Conservation (phyloP, 2,888 invertebrate species). For the Globia sparganii region DNA sequence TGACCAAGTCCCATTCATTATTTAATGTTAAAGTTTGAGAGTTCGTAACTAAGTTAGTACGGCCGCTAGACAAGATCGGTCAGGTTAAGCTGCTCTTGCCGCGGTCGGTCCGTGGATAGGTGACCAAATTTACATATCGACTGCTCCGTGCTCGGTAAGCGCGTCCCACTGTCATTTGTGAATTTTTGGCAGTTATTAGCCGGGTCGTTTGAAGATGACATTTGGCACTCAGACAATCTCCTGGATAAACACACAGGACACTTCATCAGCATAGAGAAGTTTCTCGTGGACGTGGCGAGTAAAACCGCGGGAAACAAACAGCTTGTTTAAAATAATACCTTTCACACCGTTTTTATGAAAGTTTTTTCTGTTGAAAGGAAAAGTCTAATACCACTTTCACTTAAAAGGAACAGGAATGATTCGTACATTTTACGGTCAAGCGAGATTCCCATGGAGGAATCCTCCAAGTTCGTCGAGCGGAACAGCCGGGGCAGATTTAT, state of each 20-base stretch:
- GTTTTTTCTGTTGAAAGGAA: slow-evolving; percentile 73
- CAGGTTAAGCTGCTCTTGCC: not conserved
- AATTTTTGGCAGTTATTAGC: not conserved
- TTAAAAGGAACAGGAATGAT: slow-evolving; percentile 70
- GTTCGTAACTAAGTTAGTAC: not conserved
- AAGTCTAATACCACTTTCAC: slow-evolving; percentile 79
- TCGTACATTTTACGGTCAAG: slow-evolving; percentile 76
- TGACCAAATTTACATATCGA: not conserved
- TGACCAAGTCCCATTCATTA: not conserved
- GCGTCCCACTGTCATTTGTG: not conserved
- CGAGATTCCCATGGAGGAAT: slow-evolving; percentile 70
- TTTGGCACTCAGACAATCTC: not conserved
- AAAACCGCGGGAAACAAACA: not conserved
- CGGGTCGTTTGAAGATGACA: not conserved
- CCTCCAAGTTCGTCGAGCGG: slow-evolving; percentile 72
- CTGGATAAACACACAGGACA: not conserved
- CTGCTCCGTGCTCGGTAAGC: not conserved
- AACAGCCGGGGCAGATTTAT: slow-evolving; percentile 75
- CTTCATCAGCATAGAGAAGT: not conserved
- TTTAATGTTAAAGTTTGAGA: not conserved
- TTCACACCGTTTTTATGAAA: slow-evolving; percentile 37
- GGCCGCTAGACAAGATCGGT: not conserved
- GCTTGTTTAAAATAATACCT: slow-evolving; percentile 6
- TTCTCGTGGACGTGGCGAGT: not conserved
- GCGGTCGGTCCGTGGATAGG: not conserved